Evolutionary conservation across 2,797 vertebrate species (phyloP).

Genomic region (Rachycentron canadum): DNA sequence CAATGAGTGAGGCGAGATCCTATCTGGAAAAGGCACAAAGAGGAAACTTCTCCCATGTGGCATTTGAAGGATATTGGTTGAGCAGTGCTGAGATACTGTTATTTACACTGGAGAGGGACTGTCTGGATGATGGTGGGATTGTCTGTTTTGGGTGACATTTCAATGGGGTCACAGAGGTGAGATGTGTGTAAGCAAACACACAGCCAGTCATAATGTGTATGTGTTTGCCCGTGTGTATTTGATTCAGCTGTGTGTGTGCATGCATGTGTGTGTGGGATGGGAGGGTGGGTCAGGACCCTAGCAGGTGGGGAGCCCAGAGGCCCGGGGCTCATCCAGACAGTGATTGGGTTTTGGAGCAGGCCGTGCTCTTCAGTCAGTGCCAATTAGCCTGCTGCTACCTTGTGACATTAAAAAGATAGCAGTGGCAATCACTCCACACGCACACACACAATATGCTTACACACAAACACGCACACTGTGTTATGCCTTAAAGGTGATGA

Average conservation of each 20-base stretch:
- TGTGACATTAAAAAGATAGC: constrained; percentile 79
- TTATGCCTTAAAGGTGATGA: constrained; percentile 10
- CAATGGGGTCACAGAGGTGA: constrained; percentile 63
- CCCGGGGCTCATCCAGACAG: constrained; percentile 64
- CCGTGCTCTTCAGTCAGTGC: constrained; percentile 75
- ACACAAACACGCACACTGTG: constrained; percentile 1
- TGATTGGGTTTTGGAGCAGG: constrained; percentile 79
- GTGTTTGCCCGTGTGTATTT: constrained; percentile 42
- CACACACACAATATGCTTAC: constrained; percentile 1
- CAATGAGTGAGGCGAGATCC: constrained; percentile 21
- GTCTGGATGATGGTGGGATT: constrained; percentile 53
- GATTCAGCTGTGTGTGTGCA: constrained; percentile 37
- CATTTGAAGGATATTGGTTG: constrained; percentile 59
- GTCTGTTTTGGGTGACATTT: constrained; percentile 81
- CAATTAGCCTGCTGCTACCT: constrained; percentile 84
- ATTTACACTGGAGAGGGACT: constrained; percentile 64
- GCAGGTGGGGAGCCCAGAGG: constrained; percentile 61
- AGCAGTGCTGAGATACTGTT: constrained; percentile 53
- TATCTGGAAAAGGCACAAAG: constrained; percentile 31
- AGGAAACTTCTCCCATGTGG: constrained; percentile 38
- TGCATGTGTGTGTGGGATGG: constrained; percentile 29
- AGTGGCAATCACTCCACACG: constrained; percentile 29
- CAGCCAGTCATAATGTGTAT: constrained; percentile 39
- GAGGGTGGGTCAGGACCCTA: constrained; percentile 30
- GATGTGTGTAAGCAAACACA: constrained; percentile 58